Percentiles rank a stretch among this genome's conserved stretches.
Conservation (phyloP, 1,140 invertebrate species). For the Eumeta japonica region DNA sequence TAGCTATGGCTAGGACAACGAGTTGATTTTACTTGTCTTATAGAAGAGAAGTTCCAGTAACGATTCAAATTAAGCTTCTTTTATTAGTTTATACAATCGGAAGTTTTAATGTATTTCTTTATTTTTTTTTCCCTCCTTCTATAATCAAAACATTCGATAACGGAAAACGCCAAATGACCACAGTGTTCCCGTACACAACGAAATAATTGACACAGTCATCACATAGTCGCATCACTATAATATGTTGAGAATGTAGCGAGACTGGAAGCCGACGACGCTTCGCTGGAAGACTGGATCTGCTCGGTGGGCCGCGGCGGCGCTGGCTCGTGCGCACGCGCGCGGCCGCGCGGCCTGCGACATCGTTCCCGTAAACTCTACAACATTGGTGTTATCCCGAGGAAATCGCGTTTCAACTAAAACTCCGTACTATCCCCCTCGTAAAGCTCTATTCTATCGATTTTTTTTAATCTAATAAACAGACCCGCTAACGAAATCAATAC, state of each 20-base stretch:
- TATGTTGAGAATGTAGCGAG: background rate
- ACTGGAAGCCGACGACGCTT: slow-evolving; percentile 24
- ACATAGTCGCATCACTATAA: slow-evolving; percentile 25
- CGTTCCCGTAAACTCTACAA: slow-evolving; percentile 7
- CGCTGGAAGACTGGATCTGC: slow-evolving; percentile 29
- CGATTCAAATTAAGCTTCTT: too few species aligned
- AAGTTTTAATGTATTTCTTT: too few species aligned
- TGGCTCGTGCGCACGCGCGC: background rate
- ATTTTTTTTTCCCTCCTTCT: too few species aligned
- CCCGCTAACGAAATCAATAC: slow-evolving; percentile 47
- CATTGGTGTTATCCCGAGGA: too few species aligned
- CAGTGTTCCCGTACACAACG: slow-evolving; percentile 25
- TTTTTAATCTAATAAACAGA: slow-evolving; percentile 38
- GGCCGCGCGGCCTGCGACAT: background rate
- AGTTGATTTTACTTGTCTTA: too few species aligned
- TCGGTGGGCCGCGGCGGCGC: background rate
- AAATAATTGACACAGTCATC: slow-evolving; percentile 57
- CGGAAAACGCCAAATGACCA: too few species aligned
- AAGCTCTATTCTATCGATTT: too few species aligned
- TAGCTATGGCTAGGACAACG: slow-evolving; percentile 37
- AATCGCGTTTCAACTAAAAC: too few species aligned
- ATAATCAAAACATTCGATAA: too few species aligned
- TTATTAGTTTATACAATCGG: too few species aligned
- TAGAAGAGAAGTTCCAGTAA: too few species aligned
- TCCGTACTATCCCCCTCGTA: too few species aligned